Conservation (phyloP, 2,888 invertebrate genomes). For the Pollenia griseotomentosa region DNA sequence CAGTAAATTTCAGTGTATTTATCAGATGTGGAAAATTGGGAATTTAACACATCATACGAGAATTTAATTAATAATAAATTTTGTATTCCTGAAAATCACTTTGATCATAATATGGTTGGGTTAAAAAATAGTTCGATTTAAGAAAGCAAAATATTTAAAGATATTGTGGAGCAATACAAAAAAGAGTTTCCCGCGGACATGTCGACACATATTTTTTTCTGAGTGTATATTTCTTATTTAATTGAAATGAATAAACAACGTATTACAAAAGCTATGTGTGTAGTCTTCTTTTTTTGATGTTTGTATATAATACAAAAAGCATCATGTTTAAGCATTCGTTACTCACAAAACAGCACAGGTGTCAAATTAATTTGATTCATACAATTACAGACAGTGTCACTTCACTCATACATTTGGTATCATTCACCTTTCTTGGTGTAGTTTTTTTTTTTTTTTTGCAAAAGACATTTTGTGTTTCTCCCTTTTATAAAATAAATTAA, state of each 20-base stretch:
- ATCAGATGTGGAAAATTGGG: too few relatives aligned
- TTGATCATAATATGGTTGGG: too few relatives aligned
- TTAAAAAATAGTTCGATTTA: too few relatives aligned
- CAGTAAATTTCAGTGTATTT: too few relatives aligned
- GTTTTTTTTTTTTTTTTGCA: neutral
- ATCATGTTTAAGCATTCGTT: conserved; percentile 43
- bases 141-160: too few relatives aligned
- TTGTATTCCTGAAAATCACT: too few relatives aligned
- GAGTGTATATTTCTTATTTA: neutral
- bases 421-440: neutral
- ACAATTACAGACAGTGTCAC: neutral
- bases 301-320: neutral
- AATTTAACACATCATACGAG: too few relatives aligned
- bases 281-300: too few relatives aligned
- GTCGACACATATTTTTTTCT: neutral
- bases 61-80: too few relatives aligned
- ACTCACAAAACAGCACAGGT: conserved; percentile 48
- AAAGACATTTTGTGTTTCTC: neutral
- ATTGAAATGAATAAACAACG: too few relatives aligned
- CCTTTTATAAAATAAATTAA: conserved; percentile 11
- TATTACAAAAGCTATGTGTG: too few relatives aligned
- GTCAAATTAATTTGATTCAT: conserved; percentile 45
- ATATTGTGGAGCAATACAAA: neutral
- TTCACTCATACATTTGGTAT: neutral
- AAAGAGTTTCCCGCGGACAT: conserved; percentile 10